phyloP scores from a whole-genome alignment of 1,140 invertebrate species.

The Aphelinus atriplicis region DNA sequence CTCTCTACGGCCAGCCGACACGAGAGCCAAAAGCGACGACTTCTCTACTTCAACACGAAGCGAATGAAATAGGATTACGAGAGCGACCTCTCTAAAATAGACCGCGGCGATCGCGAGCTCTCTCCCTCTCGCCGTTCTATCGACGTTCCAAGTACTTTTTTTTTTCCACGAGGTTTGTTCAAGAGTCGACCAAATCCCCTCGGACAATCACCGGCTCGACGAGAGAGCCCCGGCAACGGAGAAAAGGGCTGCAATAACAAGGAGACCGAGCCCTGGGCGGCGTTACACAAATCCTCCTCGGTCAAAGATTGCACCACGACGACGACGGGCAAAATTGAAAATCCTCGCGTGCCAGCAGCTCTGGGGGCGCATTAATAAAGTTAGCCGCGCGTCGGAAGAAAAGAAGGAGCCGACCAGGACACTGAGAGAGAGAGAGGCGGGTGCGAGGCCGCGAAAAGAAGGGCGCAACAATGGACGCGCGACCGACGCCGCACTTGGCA shows the following conservation, averaged over 20 bases:
- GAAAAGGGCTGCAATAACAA: not conserved
- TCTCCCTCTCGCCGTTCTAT: no score
- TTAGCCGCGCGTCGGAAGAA: conserved; percentile 2
- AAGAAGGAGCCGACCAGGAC: not conserved
- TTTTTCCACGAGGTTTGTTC: not conserved
- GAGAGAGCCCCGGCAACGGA: not conserved
- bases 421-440: not conserved
- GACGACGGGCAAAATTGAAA: conserved; percentile 21
- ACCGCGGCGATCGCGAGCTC: no score
- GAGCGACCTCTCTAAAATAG: no score
- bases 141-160: no score
- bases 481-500: not conserved
- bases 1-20: no score
- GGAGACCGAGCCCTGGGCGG: not conserved
- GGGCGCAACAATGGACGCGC: conserved; percentile 20
- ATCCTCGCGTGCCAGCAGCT: conserved; percentile 4
- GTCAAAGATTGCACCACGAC: not conserved
- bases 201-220: no score
- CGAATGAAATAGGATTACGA: no score
- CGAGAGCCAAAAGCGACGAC: no score
- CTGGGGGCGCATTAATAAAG: conserved; percentile 18
- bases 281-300: conserved; percentile 4
- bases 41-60: no score
- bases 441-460: not conserved
- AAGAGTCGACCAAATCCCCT: not conserved